A percentile compares a stretch with the other conserved stretches of the same genome.
phyloP scores from a whole-genome alignment of 2,113 vertebrate genomes.

The Taxidea taxus region DNA sequence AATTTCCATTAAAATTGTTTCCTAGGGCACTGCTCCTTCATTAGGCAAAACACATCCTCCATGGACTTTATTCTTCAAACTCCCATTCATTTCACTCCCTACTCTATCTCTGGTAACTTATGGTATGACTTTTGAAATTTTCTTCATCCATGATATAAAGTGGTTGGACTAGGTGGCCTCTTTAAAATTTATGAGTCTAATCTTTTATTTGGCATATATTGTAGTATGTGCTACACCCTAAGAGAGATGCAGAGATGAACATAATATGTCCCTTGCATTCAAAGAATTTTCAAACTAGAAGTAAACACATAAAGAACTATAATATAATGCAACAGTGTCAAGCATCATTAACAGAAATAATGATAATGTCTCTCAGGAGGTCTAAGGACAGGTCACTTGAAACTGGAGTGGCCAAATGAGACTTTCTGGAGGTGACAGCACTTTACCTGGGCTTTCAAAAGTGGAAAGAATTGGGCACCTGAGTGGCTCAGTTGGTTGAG shows the following conservation, averaged over 20 bases:
- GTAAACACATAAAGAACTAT: not conserved
- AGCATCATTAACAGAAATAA: not conserved
- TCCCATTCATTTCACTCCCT: not conserved
- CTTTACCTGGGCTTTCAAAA: not conserved
- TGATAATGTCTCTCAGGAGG: not conserved
- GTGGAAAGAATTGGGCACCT: not conserved
- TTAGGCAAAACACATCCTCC: not conserved
- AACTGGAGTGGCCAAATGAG: not conserved
- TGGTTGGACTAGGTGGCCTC: not conserved
- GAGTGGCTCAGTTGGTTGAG: too few species aligned
- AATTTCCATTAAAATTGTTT: not conserved
- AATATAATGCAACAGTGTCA: not conserved
- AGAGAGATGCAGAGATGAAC: not conserved
- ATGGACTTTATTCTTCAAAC: not conserved
- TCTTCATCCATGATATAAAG: not conserved
- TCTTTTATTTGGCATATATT: not conserved
- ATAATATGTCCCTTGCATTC: not conserved
- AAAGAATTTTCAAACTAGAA: conserved; percentile 24
- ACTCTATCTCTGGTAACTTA: not conserved
- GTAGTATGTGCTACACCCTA: not conserved
- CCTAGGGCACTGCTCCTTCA: not conserved
- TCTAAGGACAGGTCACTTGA: not conserved
- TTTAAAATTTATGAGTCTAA: not conserved
- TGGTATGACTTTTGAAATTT: not conserved
- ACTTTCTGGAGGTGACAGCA: not conserved